A percentile compares a stretch with the other conserved stretches of the same genome.
These are phyloP conservation scores for Oreochromis mossambicus DNA, from an alignment of 2,797 vertebrate species.

Conservation along the genomic window DNA sequence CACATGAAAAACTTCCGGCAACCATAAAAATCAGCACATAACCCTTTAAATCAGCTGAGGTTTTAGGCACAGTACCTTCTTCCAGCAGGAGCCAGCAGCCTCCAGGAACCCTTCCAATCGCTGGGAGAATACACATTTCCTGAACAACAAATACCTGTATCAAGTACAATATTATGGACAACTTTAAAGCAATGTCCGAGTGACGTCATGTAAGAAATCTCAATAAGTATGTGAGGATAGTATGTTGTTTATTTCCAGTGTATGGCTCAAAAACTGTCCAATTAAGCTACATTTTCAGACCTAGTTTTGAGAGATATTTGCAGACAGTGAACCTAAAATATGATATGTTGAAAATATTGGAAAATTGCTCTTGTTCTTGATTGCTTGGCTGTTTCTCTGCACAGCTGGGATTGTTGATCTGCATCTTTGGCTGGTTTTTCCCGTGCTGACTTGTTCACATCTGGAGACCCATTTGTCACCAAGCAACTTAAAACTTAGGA, in stretches of 20 bases:
- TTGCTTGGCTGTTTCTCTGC: not conserved
- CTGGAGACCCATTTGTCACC: not conserved
- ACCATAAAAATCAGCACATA: not conserved
- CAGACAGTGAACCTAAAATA: not conserved
- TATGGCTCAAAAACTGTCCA: not conserved
- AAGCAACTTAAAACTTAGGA: not conserved
- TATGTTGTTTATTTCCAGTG: not conserved
- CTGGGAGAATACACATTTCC: not conserved
- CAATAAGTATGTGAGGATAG: not conserved
- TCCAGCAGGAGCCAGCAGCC: not conserved
- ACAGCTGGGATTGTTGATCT: not conserved
- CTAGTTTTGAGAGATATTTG: not conserved
- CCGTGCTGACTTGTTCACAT: not conserved
- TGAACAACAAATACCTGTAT: not conserved
- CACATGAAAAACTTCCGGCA: not conserved
- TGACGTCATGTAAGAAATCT: rapidly evolving
- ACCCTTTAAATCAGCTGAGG: rapidly evolving
- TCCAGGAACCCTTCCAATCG: not conserved
- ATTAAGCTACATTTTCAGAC: not conserved
- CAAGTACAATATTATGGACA: not conserved
- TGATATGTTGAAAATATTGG: not conserved
- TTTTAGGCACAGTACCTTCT: not conserved
- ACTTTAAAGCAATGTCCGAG: not conserved
- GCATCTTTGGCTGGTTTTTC: not conserved
- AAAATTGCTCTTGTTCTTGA: not conserved